Percentiles rank a stretch among this genome's conserved stretches.
phyloP scores from a whole-genome alignment of 2,888 invertebrate genomes.

The Caenorhabditis angaria region DNA sequence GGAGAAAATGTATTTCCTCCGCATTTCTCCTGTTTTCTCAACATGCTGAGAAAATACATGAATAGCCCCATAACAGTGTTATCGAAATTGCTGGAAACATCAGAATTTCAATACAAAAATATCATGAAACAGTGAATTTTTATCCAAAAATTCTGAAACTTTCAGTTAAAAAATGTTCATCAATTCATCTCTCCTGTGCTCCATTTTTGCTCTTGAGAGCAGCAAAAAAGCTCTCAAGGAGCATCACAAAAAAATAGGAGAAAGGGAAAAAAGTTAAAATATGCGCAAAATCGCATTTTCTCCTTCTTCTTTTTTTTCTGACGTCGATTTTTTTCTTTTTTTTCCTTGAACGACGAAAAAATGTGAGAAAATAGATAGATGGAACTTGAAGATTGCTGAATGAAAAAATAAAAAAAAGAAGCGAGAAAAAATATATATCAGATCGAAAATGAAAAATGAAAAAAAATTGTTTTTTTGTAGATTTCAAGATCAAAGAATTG shows the following conservation, averaged over 20 bases:
- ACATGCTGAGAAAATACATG: no score
- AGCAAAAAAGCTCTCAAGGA: not conserved
- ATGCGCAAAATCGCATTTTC: constrained; percentile 45
- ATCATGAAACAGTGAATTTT: no score
- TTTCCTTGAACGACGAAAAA: not conserved
- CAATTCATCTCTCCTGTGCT: not conserved
- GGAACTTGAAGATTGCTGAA: constrained; percentile 1
- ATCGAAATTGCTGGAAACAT: no score
- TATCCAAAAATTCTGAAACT: no score
- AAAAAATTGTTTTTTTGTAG: not conserved
- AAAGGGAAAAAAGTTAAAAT: constrained; percentile 24
- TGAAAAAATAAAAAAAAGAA: not conserved
- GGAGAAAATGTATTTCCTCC: no score
- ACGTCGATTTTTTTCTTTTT: not conserved
- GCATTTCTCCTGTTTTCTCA: no score
- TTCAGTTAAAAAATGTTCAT: no score
- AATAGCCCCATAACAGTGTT: no score
- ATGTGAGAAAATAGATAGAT: not conserved
- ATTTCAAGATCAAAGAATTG: no score
- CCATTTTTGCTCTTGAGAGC: not conserved
- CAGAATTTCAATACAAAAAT: no score
- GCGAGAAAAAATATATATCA: not conserved
- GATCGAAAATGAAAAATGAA: not conserved
- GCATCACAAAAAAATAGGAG: constrained; percentile 8
- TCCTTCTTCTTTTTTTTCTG: constrained; percentile 5